These are phyloP conservation scores for Cataglyphis livida DNA, from an alignment of 2,888 invertebrate genomes.

Conservation along the genomic window DNA sequence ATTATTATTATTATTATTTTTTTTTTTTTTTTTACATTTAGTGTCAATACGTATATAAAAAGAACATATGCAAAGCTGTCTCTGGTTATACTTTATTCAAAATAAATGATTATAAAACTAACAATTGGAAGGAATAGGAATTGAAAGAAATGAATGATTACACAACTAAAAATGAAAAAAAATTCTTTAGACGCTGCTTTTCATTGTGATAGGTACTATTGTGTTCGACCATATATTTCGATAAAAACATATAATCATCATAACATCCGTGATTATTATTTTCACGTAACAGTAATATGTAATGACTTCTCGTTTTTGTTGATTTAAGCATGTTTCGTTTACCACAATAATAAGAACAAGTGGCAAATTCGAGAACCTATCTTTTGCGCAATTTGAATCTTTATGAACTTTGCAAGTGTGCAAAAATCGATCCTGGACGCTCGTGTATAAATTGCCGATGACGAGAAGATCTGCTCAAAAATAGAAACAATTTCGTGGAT, in stretches of 20 bases:
- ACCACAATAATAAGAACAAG: neutral
- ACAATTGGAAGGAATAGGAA: neutral
- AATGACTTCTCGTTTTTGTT: neutral
- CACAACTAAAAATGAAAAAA: conserved; percentile 23
- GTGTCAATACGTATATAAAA: too few species aligned
- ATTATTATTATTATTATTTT: too few species aligned
- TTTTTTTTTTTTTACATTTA: conserved; percentile 6
- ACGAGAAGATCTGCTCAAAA: conserved; percentile 53
- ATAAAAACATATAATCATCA: conserved; percentile 19
- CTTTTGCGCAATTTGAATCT: conserved; percentile 15
- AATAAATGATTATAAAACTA: conserved; percentile 61
- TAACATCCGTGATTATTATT: conserved; percentile 34
- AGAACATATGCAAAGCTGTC: conserved; percentile 44
- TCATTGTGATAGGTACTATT: neutral
- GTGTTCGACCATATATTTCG: neutral
- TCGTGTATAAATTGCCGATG: conserved; percentile 32
- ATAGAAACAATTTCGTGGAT: conserved; percentile 54
- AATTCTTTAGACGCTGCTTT: neutral
- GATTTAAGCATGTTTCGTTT: neutral
- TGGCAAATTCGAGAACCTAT: conserved; percentile 19
- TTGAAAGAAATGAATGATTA: conserved; percentile 59
- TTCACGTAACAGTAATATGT: neutral
- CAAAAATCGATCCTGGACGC: conserved; percentile 20
- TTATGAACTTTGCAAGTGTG: conserved; percentile 12
- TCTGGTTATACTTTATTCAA: conserved; percentile 53